A percentile compares a stretch with the other conserved stretches of the same genome.
These are phyloP conservation scores for Florisuga fusca DNA, from an alignment of 2,797 vertebrate genomes.

Conservation along the genomic window DNA sequence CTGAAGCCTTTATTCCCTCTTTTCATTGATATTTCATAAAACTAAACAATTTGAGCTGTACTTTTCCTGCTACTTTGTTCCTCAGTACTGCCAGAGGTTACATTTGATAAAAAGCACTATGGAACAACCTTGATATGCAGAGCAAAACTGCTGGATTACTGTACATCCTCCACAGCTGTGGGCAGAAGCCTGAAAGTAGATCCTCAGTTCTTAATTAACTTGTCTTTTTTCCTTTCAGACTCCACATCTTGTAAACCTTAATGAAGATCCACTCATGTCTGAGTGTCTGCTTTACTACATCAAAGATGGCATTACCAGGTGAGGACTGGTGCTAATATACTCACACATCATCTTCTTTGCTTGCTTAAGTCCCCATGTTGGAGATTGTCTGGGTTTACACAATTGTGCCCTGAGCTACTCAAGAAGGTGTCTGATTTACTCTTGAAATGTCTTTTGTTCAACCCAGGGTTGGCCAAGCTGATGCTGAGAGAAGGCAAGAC, in stretches of 20 bases:
- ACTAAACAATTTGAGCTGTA: not conserved
- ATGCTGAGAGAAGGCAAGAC: conserved; percentile 94
- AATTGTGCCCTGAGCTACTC: not conserved
- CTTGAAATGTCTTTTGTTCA: conserved; percentile 48
- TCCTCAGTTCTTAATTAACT: not conserved
- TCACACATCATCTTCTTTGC: not conserved
- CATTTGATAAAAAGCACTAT: not conserved
- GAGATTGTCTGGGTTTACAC: not conserved
- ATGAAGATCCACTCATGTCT: conserved; percentile 99
- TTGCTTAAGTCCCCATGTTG: not conserved
- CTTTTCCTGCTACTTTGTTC: not conserved
- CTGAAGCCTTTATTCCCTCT: not conserved
- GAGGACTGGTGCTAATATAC: not conserved
- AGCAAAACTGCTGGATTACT: not conserved
- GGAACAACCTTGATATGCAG: rapidly evolving
- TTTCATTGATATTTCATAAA: not conserved
- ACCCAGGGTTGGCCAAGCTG: conserved; percentile 95
- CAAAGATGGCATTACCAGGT: conserved; percentile 99
- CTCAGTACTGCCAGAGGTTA: not conserved
- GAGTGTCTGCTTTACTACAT: conserved; percentile 99
- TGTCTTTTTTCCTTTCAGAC: conserved; percentile 82
- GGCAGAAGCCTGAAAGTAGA: not conserved
- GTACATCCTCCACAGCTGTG: not conserved
- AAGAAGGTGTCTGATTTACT: conserved; percentile 17
- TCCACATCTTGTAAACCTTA: conserved; percentile 98